Evolutionary conservation across 2,888 invertebrate genomes (phyloP), one percentile per base, ranked within the genome.

Genomic region (Patella ulyssiponensis): DNA sequence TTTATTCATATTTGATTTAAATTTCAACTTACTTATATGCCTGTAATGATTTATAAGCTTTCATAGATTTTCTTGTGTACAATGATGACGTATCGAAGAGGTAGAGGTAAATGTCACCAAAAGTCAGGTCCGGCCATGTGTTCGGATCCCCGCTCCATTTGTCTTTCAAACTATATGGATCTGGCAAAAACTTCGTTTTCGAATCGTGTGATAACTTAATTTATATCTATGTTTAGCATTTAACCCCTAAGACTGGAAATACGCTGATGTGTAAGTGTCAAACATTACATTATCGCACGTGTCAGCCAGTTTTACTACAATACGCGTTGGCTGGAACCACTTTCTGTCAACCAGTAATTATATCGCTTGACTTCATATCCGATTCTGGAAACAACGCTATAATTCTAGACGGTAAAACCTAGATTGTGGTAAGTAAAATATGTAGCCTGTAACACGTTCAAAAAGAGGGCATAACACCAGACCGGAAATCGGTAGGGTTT

Each of bases 11-110:
- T 27, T 70, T 75, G 7, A 23, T 11, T 23, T 15, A 74, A 54
- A 52, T 44, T 51, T 12, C 56, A 69, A 74, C 52, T 20, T 70
- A 75, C 74, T 71, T 71, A 64, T 78, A 78, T 2, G 78, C 78
- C 23, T 78, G 71, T 14, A 78, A 51, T 3, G 78, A 78, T 69
- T 78, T 78, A 44, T 78, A 78, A 15, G 78, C 78, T 33, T 78
- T 78, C 17, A 78, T 27, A 17, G 58, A 27, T n/a, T 78, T 71
- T 33, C 3, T 20, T 9, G 75, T 78, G 72, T 70, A 78, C 2
- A 69, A n/a, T 9, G 75, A 69, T 23, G 75, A 75, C 9, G 71
- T 69, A 4, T 75, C 71, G 14, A 78, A 58, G 9, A 78, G 44
- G 69, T 78, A 75, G 23, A 23, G 20, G 14, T 44, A 71, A 14